phyloP scores from a whole-genome alignment of 2,113 vertebrate species.

The Mionectes macconnelli region DNA sequence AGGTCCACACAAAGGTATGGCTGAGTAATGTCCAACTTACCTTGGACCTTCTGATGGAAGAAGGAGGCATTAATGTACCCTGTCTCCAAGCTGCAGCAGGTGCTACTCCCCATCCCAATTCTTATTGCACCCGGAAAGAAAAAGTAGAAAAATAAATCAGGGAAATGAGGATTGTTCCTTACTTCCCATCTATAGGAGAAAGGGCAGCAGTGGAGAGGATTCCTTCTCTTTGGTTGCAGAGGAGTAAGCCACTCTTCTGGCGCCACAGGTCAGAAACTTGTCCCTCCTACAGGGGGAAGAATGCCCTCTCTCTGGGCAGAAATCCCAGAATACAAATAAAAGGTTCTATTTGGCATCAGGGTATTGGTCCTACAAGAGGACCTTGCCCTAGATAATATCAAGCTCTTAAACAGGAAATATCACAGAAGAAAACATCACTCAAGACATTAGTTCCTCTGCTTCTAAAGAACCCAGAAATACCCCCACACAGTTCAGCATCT shows the following conservation, averaged over 20 bases:
- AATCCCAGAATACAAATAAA: background rate
- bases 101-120: background rate
- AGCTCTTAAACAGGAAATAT: background rate
- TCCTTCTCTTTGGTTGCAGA: background rate
- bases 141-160: background rate
- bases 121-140: rapidly evolving
- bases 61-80: background rate
- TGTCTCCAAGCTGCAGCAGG: background rate
- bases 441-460: background rate
- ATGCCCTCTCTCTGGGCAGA: background rate
- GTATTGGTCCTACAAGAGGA: background rate
- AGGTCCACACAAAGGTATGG: background rate
- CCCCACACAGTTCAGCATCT: background rate
- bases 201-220: background rate
- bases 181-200: background rate
- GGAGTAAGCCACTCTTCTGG: background rate
- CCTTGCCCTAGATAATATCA: background rate
- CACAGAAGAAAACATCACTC: background rate
- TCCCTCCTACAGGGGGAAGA: background rate
- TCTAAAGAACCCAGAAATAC: background rate
- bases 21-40: background rate
- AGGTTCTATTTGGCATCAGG: background rate
- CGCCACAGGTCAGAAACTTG: background rate
- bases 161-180: background rate
- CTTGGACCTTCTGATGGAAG: background rate